Base-by-base conservation (phyloP, 2,797 vertebrate genomes). In the Echeneis naucrates region DNA sequence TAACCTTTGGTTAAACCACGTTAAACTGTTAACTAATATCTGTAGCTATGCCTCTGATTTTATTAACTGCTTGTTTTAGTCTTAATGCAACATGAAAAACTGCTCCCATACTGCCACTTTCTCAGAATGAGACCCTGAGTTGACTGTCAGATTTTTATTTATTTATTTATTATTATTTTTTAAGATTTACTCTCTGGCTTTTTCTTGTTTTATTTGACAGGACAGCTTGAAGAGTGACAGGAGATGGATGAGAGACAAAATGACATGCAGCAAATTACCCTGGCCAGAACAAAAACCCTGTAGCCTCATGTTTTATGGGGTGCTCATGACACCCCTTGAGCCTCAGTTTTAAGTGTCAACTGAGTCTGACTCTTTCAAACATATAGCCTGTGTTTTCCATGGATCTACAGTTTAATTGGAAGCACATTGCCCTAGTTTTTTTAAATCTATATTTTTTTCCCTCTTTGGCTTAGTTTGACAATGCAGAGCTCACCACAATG, bases 71-170 rank as follows among this genome's bases (percentile, higher is more conserved):
- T 8, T 16, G 6, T 57, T 74, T 77, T 67, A 78, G 21, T 75
- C 55, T 68, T 81, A 56, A 66, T 72, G 60, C 35, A 87, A 59
- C 68, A 68, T 23, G 42, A 74, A 70, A 66, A n/a, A 0, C 16
- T 65, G 63, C 24, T 56, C 26, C 9, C 61, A 27, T 16, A 69
- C 67, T 52, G 44, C 33, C 19, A 37, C 23, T 64, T 38, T 78
- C 68, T 71, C 66, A 70, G 72, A 85, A 69, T 62, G n/a, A n/a
- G 68, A 54, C n/a, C n/a, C n/a, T n/a, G n/a, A n/a, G n/a, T n/a
- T n/a, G n/a, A n/a, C n/a, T n/a, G n/a, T n/a, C n/a, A n/a, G n/a
- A n/a, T n/a, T n/a, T n/a, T n/a, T n/a, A n/a, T n/a, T n/a, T n/a
- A n/a, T n/a, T n/a, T n/a, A n/a, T n/a, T n/a, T n/a, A n/a, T n/a